These are phyloP conservation scores for Hydrophis major DNA, from an alignment of 2,797 vertebrate species.

Conservation along the genomic window DNA sequence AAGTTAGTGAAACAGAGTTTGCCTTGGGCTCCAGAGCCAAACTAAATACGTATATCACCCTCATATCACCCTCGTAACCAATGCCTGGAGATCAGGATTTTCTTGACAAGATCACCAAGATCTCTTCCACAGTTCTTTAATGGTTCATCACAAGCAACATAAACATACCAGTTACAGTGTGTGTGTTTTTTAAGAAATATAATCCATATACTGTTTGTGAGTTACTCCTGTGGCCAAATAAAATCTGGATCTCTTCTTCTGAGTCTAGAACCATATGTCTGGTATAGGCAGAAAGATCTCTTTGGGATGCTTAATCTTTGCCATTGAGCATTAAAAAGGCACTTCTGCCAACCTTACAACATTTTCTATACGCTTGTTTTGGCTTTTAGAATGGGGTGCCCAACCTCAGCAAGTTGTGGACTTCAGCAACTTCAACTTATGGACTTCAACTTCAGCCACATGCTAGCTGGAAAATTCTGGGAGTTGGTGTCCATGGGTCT, in stretches of 20 bases:
- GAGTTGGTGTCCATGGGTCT: not conserved
- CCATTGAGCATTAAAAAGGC: not conserved
- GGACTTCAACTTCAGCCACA: too few species aligned
- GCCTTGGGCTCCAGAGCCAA: not conserved
- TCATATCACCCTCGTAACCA: not conserved
- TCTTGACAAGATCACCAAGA: not conserved
- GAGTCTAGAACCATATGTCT: not conserved
- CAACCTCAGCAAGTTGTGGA: too few species aligned
- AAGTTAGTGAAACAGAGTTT: not conserved
- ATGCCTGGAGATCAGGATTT: not conserved
- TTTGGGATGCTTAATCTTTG: not conserved
- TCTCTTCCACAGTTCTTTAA: not conserved
- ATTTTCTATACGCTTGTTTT: not conserved
- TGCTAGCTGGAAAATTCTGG: not conserved
- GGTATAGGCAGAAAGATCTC: not conserved
- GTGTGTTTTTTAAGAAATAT: not conserved
- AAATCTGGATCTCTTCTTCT: not conserved
- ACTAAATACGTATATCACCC: not conserved
- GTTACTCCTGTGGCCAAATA: not conserved
- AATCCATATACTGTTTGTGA: not conserved
- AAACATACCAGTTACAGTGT: not conserved
- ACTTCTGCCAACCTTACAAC: not conserved
- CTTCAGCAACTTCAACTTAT: too few species aligned
- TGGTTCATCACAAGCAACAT: not conserved
- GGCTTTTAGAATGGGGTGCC: not conserved